Base-by-base conservation (phyloP, 2,888 invertebrate species). In the Colletes collaris region DNA sequence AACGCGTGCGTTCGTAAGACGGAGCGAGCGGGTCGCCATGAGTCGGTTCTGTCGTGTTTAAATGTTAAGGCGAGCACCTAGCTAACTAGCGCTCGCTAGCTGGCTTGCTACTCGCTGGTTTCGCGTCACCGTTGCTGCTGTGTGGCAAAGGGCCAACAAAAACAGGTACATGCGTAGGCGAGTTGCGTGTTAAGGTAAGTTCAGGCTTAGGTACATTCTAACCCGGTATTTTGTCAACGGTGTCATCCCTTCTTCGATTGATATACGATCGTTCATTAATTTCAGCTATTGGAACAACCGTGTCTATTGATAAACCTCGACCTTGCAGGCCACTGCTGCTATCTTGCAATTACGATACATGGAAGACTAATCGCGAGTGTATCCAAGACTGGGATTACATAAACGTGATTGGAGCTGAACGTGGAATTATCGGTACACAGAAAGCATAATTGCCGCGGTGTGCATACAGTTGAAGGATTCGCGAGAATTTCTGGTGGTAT, bases 111-210 rank as follows among this genome's bases (percentile, higher is more conserved):
- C 50, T 55, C 59, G 64, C 35, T 8, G 58, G 50, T 60, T 53
- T 60, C 69, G 79, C 76, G 87, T 81, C 82, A 68, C 74, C 81
- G 74, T 58, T 79, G 74, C 74, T 70, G 70, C 64, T 74, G 73
- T 62, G 60, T 84, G 85, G 85, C 81, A 75, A 52, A 53, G 62
- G 72, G 79, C 83, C 84, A 90, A 86, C 63, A 75, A 83, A 86
- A 87, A 85, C 84, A 87, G 65, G 82, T 80, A 69, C 79, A 78
- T 63, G 69, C 77, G 69, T 83, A 75, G 80, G 77, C 56, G 81
- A 84, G 53, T 67, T 64, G 56, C 72, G 72, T 55, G 77, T 73
- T 71, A 63, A 49, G 52, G 46, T 67, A 46, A 64, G 40, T 66
- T 73, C 69, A 50, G 16, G 60, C 58, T 76, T 73, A 46, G 72